Base-by-base conservation (phyloP, 2,888 invertebrate species). In the Tuta absoluta region DNA sequence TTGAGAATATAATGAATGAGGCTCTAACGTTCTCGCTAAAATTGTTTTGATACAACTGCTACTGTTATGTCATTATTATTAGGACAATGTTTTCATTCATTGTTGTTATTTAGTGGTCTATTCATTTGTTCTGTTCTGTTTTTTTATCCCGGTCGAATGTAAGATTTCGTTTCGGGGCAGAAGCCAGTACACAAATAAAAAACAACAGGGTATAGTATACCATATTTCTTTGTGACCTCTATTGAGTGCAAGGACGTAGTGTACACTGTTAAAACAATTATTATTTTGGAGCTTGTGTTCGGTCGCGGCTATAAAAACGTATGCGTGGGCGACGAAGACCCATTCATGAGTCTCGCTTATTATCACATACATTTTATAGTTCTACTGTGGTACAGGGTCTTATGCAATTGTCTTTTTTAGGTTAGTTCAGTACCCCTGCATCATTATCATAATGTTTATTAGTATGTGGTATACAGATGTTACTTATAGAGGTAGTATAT, bases 211-310 rank as follows among this genome's bases (percentile, higher is more conserved):
- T 41, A 41, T n/a, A 12, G 1, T 5, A 7, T 45, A 17, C 11
- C 3, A 4, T 53, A 23, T 14, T 53, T 53, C 23, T 53, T 66
- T 69, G 63, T 77, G 81, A 82, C 84, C 84, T 84, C 78, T 80
- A 80, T 79, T 72, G 67, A 70, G 75, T 76, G 74, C 75, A 77
- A 78, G 80, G 77, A 77, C 82, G 73, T 69, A 74, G 64, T 64
- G 72, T 79, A 79, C 76, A 79, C 77, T 87, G 89, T 75, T 86
- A 85, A 83, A 89, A 80, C 83, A 82, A 89, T 90, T 89, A 90
- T 85, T 84, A 65, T 65, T 63, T 85, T 81, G 71, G 81, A 73
- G 73, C 68, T 71, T 71, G 70, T 67, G 68, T 71, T 69, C 68
- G 68, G 70, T 69, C 68, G 71, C 66, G 68, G 71, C 73, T 74